These are phyloP conservation scores for Epinotia brunnichana DNA, from an alignment of 2,888 invertebrate genomes.

Conservation along the genomic window DNA sequence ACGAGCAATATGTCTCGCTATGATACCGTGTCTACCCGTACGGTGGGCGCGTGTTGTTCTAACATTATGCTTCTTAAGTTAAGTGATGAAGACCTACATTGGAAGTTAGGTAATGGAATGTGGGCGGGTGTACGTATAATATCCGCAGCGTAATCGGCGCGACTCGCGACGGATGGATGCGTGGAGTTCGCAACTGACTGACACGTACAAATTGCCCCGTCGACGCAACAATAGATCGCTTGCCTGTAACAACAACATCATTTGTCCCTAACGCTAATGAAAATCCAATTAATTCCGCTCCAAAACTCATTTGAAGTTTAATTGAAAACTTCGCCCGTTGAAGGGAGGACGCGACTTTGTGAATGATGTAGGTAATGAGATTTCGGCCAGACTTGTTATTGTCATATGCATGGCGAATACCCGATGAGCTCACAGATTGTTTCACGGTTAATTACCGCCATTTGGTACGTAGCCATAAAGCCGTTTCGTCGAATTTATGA, in stretches of 20 bases:
- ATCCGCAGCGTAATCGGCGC: constrained; percentile 39
- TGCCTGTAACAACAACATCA: constrained; percentile 77
- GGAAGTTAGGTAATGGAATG: background rate
- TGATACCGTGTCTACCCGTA: constrained; percentile 52
- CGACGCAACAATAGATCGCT: constrained; percentile 73
- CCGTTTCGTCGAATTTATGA: constrained; percentile 61
- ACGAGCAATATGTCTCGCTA: constrained; percentile 65
- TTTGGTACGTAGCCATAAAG: constrained; percentile 57
- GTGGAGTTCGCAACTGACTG: constrained; percentile 69
- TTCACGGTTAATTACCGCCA: constrained; percentile 70
- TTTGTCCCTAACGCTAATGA: constrained; percentile 81
- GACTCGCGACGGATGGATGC: constrained; percentile 54
- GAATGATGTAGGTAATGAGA: constrained; percentile 81
- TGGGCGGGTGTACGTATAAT: constrained; percentile 33
- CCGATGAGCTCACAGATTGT: constrained; percentile 70
- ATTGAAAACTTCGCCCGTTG: constrained; percentile 78
- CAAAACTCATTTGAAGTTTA: constrained; percentile 83
- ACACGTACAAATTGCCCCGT: constrained; percentile 75
- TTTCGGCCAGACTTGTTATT: constrained; percentile 75
- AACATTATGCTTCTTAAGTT: constrained; percentile 16
- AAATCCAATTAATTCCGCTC: constrained; percentile 82
- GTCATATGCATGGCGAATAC: constrained; percentile 78
- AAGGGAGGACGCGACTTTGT: constrained; percentile 68
- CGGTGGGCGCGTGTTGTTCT: constrained; percentile 19
- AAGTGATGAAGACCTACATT: constrained; percentile 11